Evolutionary conservation across 2,888 invertebrate genomes (phyloP), one percentile per base, ranked within the genome.

Genomic region (Copidosoma aretas): DNA sequence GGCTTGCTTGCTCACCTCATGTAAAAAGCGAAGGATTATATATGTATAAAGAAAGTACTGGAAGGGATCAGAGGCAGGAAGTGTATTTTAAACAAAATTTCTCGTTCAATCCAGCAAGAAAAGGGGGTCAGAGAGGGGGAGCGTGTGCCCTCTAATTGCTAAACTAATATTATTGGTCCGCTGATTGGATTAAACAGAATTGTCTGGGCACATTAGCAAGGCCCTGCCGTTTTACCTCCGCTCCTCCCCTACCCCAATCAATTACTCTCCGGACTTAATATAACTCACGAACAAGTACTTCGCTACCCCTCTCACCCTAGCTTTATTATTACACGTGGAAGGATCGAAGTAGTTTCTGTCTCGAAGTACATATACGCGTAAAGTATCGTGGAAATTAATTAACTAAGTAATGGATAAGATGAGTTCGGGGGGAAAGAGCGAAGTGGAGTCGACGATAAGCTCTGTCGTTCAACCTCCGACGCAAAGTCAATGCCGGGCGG

Each of bases 151-250:
- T 73, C 69, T 73, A 75, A 75, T 76, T 76, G 73, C 71, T 70
- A 75, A 75, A 74, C 74, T 75, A 75, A 75, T 75, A 75, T 73
- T 68, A 67, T 54, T 67, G 43, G 14, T 51, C 25, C 60, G 73
- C 73, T 74, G 74, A 74, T 75, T 74, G 74, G 73, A 76, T 76
- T 74, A 73, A 74, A 74, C 72, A 70, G 72, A 72, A 74, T 73
- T 72, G 73, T 74, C 72, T 70, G 59, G 32, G 67, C 69, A 64
- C 71, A 71, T 68, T 72, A 73, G 52, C 64, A 67, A 32, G 43
- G 17, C 12, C 32, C 32, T 32, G 4, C 32, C 32, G 32, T 32
- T 8, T 32, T 32, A 32, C 32, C 32, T 32, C 32, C 4, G 8
- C 4, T 8, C 32, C 32, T 32, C 8, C 8, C 32, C 32, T n/a